Evolutionary conservation across 2,888 invertebrate species (phyloP).

Genomic region (Drosophila histrio): DNA sequence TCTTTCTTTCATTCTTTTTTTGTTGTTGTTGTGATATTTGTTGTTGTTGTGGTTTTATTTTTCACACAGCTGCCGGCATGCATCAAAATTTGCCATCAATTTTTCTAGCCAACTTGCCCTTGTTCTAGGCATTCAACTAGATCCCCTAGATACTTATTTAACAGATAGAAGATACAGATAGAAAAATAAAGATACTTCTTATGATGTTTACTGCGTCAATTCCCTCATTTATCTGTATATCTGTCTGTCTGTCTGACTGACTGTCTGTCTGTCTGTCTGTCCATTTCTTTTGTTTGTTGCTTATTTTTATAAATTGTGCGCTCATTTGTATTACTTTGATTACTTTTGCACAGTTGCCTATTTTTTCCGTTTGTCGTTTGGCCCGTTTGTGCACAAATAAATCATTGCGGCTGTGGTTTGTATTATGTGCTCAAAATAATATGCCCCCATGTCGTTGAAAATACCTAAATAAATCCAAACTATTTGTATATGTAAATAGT

Average conservation of each 20-base stretch:
- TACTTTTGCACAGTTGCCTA: conserved; percentile 51
- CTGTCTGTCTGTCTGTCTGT: not conserved
- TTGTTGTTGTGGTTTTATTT: conserved; percentile 43
- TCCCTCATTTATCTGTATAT: not conserved
- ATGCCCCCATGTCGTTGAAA: conserved; percentile 31
- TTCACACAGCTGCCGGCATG: conserved; percentile 70
- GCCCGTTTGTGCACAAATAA: conserved; percentile 60
- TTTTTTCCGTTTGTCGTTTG: conserved; percentile 32
- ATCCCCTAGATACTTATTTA: conserved; percentile 31
- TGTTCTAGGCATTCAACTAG: conserved; percentile 45
- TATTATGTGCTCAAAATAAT: conserved; percentile 34
- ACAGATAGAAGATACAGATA: conserved; percentile 19
- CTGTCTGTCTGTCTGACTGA: not conserved
- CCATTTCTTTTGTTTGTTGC: conserved; percentile 38
- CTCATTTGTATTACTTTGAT: conserved; percentile 78
- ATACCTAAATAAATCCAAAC: conserved; percentile 16
- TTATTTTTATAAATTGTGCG: conserved; percentile 71
- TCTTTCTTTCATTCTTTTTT: not conserved
- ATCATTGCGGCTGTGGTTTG: conserved; percentile 62
- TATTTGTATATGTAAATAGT: not conserved
- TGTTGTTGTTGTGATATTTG: conserved; percentile 5
- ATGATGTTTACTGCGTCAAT: conserved; percentile 19
- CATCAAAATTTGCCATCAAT: conserved; percentile 77
- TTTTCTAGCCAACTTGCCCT: conserved; percentile 49
- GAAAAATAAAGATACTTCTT: conserved; percentile 4